Evolutionary conservation across 2,113 vertebrate species (phyloP).

Genomic region (Glaucomys volans): DNA sequence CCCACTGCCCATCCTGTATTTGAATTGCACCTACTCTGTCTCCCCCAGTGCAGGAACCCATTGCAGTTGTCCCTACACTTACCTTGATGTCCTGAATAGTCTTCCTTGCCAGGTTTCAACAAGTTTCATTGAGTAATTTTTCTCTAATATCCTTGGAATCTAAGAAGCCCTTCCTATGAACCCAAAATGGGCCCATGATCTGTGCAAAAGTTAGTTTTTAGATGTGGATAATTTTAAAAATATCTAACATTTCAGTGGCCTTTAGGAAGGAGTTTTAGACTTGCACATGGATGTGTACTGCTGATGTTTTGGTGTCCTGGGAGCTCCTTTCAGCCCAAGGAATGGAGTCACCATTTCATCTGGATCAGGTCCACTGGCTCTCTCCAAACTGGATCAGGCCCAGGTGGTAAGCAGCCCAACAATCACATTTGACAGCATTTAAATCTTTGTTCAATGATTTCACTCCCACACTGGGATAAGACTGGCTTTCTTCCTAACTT

Average conservation of each 20-base stretch:
- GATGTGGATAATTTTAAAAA: not conserved
- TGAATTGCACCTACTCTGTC: not conserved
- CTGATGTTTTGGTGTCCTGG: not conserved
- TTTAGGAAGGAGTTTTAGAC: not conserved
- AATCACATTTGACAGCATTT: not conserved
- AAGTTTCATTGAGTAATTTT: not conserved
- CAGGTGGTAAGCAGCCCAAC: not conserved
- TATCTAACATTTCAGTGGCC: not conserved
- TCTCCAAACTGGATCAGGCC: too few species aligned
- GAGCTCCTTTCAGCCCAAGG: not conserved
- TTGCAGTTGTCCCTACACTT: not conserved
- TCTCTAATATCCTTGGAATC: not conserved
- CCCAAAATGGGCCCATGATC: not conserved
- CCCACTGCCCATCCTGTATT: not conserved
- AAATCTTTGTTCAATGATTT: not conserved
- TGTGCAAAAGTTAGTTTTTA: not conserved
- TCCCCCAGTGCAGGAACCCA: not conserved
- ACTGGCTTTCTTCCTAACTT: not conserved
- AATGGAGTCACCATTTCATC: not conserved
- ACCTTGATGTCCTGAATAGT: not conserved
- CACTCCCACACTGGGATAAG: too few species aligned
- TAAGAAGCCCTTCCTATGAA: not conserved
- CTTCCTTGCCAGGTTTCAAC: not conserved
- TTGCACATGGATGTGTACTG: not conserved
- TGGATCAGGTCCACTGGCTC: fast-evolving